Percentiles rank a stretch among this genome's conserved stretches.
Conservation (phyloP, 2,888 invertebrate genomes). For the Timandra comae region DNA sequence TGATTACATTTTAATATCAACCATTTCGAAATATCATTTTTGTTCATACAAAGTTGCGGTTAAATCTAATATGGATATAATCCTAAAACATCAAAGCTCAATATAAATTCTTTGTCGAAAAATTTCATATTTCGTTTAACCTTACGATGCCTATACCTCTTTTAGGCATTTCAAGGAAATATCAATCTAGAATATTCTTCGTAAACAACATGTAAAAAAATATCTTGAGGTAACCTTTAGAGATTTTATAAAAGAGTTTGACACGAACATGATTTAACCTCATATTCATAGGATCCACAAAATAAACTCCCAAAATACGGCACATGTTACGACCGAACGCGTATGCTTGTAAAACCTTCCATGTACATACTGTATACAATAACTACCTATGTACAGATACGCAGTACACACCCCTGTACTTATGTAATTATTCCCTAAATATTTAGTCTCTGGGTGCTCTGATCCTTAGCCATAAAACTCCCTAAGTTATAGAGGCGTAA, state of each 20-base stretch:
- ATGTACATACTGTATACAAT: slow-evolving; percentile 3
- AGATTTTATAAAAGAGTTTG: slow-evolving; percentile 2
- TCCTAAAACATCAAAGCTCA: no score
- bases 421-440: slow-evolving; percentile 57
- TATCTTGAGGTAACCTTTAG: slow-evolving; percentile 2
- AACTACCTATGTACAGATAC: slow-evolving; percentile 16
- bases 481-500: slow-evolving; percentile 41
- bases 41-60: no score
- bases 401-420: slow-evolving; percentile 27
- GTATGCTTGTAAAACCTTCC: not conserved
- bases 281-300: slow-evolving; percentile 3
- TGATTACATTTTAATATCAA: no score
- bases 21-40: no score
- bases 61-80: no score
- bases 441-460: slow-evolving; percentile 42
- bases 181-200: slow-evolving; percentile 1
- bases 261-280: slow-evolving; percentile 10
- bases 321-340: slow-evolving; percentile 14
- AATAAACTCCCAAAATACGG: slow-evolving; percentile 11
- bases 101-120: no score
- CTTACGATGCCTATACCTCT: no score
- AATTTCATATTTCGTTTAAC: no score
- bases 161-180: no score
- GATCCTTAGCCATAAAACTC: slow-evolving; percentile 44
- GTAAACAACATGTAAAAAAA: slow-evolving; percentile 5